Evolutionary conservation across 1,140 invertebrate species (phyloP), one percentile per base, ranked within the genome.

Genomic region (Phymastichus coffea): DNA sequence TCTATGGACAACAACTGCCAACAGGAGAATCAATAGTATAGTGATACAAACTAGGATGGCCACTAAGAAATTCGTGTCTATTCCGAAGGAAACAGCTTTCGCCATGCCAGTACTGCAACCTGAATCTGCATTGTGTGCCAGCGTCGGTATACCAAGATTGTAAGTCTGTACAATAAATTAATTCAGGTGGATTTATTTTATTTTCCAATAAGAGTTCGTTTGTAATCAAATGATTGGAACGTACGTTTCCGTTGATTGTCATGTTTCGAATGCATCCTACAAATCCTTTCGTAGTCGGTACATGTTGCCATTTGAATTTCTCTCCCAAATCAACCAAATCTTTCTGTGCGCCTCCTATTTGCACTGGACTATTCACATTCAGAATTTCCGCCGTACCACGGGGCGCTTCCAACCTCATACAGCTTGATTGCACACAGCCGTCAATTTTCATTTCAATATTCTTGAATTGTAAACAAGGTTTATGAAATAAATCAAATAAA

Each of bases 361-460:
- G 93, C 15, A 97, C 79, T 1, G 93, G 92, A 1, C 90, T 86
- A 73, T 95, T 95, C 0, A 95, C 90, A 70, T 95, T 95, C 0
- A 97, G 78, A 65, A 90, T 88, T 71, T 90, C 84, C 64, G 90
- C 88, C 2, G 84, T 80, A 1, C 89, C 88, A 19, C 80, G 81
- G 0, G 91, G 90, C 2, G 84, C 84, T 12, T 82, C 85, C 4
- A 91, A 76, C 62, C 83, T 85, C 80, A 90, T 83, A 69, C 91
- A 92, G 6, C 83, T 82, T 9, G 87, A 89, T 55, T 86, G 76
- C 26, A 84, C 83, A 64, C 90, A 92, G 63, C 87, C 85, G 69
- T 92, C 89, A 1, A 93, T 87, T 61, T 87, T 87, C 81, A 92
- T 83, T 73, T 90, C 88, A 51, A 92, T 85, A 37, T 33, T 33